Evolutionary conservation across 2,113 vertebrate species (phyloP), one percentile per base, ranked within the genome.

Genomic region (Apodemus speciosus): DNA sequence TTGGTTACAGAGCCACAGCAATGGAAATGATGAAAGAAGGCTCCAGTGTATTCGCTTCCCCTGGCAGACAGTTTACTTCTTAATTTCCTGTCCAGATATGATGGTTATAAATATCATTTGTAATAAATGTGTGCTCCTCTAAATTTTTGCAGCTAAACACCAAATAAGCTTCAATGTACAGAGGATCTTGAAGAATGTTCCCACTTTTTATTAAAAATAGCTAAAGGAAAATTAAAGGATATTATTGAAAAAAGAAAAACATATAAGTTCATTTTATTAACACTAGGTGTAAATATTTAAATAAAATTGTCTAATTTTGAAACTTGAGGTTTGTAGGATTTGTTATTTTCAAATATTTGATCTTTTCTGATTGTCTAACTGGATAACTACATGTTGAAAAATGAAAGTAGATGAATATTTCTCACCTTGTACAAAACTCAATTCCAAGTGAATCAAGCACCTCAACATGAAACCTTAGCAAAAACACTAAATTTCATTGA

Each of bases 51-150:
- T 89, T 89, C 85, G 13, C 32, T 80, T 40, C 73, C 68, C 18
- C 14, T 60, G 56, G 51, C 72, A 80, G 25, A 66, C 14, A 89
- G 25, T 73, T 56, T 62, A 85, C 23, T 73, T 40, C 20, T 89
- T 85, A 85, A 91, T 89, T 85, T 80, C 25, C 56, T 73, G 43
- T 77, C 46, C 14, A 92, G 11, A 18, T 92, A 27, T 66, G 27
- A 58, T 84, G 6, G 49, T 77, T 93, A 72, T 30, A 95, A 68
- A 90, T 68, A 75, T 35, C 14, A 4, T 43, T 69, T 76, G 72
- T 56, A 69, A 81, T 21, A 91, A 87, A 86, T 69, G 90, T 25
- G 30, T 0, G 7, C 35, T n/a, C 21, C 51, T 27, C 16, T n/a
- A 83, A 71, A 71, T 49, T 62, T 35, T 4, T 91, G 21, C 18